A percentile compares a stretch with the other conserved stretches of the same genome.
phyloP scores from a whole-genome alignment of 2,113 vertebrate species.

The Egretta garzetta region DNA sequence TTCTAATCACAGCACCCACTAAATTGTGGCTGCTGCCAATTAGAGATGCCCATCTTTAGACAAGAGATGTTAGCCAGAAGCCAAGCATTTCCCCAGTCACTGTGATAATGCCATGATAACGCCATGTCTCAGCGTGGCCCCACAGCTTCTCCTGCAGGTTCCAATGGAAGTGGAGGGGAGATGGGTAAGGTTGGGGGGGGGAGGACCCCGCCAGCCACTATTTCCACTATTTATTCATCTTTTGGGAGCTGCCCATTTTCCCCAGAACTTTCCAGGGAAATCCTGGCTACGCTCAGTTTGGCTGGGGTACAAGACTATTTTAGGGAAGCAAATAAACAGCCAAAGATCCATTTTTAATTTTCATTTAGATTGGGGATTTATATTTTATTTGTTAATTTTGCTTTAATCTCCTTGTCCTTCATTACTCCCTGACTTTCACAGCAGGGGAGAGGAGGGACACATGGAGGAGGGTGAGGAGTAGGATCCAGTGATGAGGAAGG shows the following conservation, averaged over 20 bases:
- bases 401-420: slow-evolving; percentile 60
- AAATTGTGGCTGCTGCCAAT: neutral
- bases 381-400: slow-evolving; percentile 68
- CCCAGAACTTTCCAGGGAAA: slow-evolving; percentile 16
- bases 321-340: slow-evolving; percentile 26
- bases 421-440: slow-evolving; percentile 52
- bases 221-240: neutral
- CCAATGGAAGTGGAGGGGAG: neutral
- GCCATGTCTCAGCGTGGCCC: neutral
- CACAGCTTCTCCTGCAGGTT: neutral
- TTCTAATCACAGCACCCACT: neutral
- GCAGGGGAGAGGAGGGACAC: slow-evolving; percentile 19
- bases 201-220: neutral
- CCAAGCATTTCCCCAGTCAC: neutral
- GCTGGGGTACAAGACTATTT: neutral
- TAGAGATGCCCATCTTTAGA: neutral
- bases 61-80: neutral
- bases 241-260: neutral
- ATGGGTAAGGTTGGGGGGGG: fast-evolving
- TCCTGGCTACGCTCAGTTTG: neutral
- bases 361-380: slow-evolving; percentile 58
- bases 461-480: neutral
- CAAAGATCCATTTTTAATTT: slow-evolving; percentile 51
- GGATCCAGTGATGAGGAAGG: slow-evolving; percentile 24
- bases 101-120: neutral